Evolutionary conservation across 2,888 invertebrate species (phyloP).

Genomic region (Tenthredo scrophulariae): DNA sequence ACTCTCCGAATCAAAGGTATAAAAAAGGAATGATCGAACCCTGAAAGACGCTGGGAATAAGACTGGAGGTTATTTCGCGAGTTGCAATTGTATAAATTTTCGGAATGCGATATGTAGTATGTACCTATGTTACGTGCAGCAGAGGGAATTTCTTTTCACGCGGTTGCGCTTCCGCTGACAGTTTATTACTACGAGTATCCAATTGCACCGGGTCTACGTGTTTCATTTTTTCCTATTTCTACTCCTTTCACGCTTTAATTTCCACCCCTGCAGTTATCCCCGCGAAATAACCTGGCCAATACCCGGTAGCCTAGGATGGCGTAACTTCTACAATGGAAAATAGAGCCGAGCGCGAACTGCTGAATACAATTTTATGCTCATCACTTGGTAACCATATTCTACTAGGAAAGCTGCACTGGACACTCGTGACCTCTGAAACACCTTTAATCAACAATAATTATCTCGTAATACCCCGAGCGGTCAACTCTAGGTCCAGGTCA

Average conservation of each 20-base stretch:
- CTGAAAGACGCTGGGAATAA: background rate
- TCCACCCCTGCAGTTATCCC: background rate
- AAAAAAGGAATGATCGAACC: background rate
- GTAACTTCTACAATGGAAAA: background rate
- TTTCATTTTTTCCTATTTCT: background rate
- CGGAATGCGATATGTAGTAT: background rate
- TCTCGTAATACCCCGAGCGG: slow-evolving; percentile 55
- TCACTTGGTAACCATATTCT: slow-evolving; percentile 8
- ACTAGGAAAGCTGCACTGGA: background rate
- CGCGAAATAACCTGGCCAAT: background rate
- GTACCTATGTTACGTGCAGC: background rate
- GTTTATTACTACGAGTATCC: slow-evolving; percentile 22
- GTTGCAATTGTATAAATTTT: background rate
- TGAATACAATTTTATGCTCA: slow-evolving; percentile 67
- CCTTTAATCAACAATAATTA: slow-evolving; percentile 76
- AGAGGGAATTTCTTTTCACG: background rate
- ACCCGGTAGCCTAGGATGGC: background rate
- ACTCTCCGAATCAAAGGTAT: background rate
- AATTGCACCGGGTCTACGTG: background rate
- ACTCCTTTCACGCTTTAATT: background rate
- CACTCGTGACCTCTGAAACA: slow-evolving; percentile 66
- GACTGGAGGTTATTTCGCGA: background rate
- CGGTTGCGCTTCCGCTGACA: slow-evolving; percentile 4
- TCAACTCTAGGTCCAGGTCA: background rate
- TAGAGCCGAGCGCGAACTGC: slow-evolving; percentile 7